Evolutionary conservation across 1,140 invertebrate species (phyloP), one percentile per base, ranked within the genome.

Genomic region (Calosoma granatense): DNA sequence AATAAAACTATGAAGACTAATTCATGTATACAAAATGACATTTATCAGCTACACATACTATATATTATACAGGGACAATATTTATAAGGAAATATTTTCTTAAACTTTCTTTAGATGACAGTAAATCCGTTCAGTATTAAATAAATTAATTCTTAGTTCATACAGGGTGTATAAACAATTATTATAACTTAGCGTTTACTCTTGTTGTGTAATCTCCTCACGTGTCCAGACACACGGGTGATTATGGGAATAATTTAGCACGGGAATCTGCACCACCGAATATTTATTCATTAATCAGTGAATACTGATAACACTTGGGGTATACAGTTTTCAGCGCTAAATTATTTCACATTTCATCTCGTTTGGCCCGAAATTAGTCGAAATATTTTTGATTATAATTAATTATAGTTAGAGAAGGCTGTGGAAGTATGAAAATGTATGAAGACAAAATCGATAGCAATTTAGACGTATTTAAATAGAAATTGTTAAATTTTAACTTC

Each of bases 111-210:
- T 47, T 47, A 47, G 41, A 17, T 47, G 15, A 47, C 41, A 11
- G 41, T 47, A 47, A 47, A 47, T 47, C 41, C 41, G 41, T 47
- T 47, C 41, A 47, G 41, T 47, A 47, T 47, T 47, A 47, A 47
- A 11, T 47, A 11, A 47, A 47, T 47, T 47, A 47, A 47, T 47
- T 47, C 41, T 47, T 47, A 47, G 41, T 47, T 47, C 4, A 17
- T 47, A 47, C 41, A 47, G 41, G 41, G 41, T 47, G 41, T 47
- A n/a, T 30, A 47, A 47, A 47, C 6, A 17, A 4, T 47, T 6
- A 30, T 6, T 47, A 11, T 47, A 47, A 47, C 41, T 11, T 47
- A 17, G 6, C 15, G 6, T 47, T 11, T 4, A 12, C 4, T 12
- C 3, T 47, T 47, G 41, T 47, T n/a, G n/a, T n/a, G n/a, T n/a